Percentiles rank a stretch among this genome's conserved stretches.
Conservation (phyloP, 2,797 vertebrate species). For the Microchirus variegatus region DNA sequence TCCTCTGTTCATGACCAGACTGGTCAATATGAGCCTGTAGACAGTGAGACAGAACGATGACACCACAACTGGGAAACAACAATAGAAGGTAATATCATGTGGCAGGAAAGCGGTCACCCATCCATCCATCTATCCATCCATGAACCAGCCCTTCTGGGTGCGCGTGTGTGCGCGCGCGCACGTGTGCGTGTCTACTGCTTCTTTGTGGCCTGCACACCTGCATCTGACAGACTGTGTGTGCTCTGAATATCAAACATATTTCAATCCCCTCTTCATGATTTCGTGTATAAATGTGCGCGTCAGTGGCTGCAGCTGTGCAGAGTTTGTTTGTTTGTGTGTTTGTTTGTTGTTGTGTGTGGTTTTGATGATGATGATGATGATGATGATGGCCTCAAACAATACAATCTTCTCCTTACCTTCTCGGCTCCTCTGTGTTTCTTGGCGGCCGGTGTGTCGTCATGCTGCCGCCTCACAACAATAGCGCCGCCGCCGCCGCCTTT, state of each 20-base stretch:
- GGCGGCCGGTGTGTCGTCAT: constrained; percentile 70
- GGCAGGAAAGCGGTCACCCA: too few relatives aligned
- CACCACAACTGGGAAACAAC: too few relatives aligned
- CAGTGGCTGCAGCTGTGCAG: too few relatives aligned
- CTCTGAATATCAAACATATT: constrained; percentile 31
- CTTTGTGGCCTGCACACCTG: constrained; percentile 55
- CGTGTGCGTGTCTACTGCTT: too few relatives aligned
- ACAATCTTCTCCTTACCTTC: constrained; percentile 56
- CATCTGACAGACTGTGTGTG: constrained; percentile 24
- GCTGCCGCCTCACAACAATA: constrained; percentile 69
- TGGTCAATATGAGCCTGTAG: background rate
- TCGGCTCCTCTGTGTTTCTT: constrained; percentile 73
- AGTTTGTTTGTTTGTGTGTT: background rate
- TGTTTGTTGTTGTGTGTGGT: background rate
- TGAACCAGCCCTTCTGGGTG: too few relatives aligned
- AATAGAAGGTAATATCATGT: too few relatives aligned
- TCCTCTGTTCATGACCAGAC: background rate
- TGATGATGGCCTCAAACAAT: constrained; percentile 43
- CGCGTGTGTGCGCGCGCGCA: too few relatives aligned
- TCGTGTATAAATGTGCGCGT: too few relatives aligned
- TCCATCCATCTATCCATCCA: too few relatives aligned
- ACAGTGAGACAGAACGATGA: constrained; percentile 7
- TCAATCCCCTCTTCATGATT: too few relatives aligned
- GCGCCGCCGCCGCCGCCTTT: constrained; percentile 69
- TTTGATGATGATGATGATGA: background rate